These are phyloP conservation scores for Blera fallax DNA, from an alignment of 2,888 invertebrate species.

Conservation along the genomic window DNA sequence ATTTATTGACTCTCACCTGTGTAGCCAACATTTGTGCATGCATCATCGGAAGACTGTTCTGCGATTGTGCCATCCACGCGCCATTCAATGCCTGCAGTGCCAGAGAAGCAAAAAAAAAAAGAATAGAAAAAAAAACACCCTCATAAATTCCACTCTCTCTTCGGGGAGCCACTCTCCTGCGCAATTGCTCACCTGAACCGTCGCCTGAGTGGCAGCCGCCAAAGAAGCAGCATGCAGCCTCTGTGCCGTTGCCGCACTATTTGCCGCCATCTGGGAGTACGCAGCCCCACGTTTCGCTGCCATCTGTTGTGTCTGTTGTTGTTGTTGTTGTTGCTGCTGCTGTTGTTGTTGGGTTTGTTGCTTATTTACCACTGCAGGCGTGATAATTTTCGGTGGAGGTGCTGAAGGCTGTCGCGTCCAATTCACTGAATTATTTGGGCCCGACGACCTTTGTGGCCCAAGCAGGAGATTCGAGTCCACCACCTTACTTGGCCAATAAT, in stretches of 20 bases:
- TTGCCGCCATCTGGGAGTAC: conserved; percentile 60
- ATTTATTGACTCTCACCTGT: conserved; percentile 74
- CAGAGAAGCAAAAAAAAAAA: conserved; percentile 9
- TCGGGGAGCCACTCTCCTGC: conserved; percentile 77
- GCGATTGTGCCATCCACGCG: conserved; percentile 78
- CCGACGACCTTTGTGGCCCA: conserved; percentile 84
- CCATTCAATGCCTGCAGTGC: conserved; percentile 76
- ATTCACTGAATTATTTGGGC: conserved; percentile 84
- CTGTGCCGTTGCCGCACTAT: conserved; percentile 69
- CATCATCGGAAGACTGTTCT: conserved; percentile 78
- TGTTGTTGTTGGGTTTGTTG: conserved; percentile 75
- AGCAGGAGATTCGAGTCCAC: conserved; percentile 91
- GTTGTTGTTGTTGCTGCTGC: conserved; percentile 75
- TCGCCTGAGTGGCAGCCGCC: conserved; percentile 80
- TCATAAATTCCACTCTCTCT: conserved; percentile 72
- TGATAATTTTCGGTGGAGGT: conserved; percentile 84
- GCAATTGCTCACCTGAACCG: conserved; percentile 77
- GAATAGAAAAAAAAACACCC: conserved; percentile 28
- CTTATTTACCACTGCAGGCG: conserved; percentile 74
- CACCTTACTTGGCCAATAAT: conserved; percentile 96
- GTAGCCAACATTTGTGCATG: conserved; percentile 81
- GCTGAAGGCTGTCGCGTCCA: conserved; percentile 91
- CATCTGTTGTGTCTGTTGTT: conserved; percentile 74
- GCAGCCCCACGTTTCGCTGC: conserved; percentile 70
- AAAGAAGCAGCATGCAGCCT: conserved; percentile 78